These are phyloP conservation scores for Notolepis coatsorum DNA, from an alignment of 2,797 vertebrate genomes.

Conservation along the genomic window DNA sequence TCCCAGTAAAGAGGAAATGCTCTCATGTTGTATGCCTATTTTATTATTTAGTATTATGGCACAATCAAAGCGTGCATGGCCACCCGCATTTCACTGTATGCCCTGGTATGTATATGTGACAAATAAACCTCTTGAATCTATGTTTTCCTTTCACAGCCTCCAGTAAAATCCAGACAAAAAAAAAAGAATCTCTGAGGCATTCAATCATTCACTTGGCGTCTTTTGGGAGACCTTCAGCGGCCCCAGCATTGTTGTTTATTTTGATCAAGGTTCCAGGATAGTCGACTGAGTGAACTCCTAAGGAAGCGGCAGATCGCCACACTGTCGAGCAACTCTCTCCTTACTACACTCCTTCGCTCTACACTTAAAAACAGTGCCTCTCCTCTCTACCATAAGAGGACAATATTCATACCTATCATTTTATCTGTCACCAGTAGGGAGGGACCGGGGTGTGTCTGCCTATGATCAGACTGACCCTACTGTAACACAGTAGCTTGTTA, in stretches of 20 bases:
- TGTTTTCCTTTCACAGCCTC: not conserved
- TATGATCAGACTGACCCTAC: conserved; percentile 44
- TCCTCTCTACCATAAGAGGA: conserved; percentile 4
- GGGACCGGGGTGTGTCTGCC: conserved; percentile 33
- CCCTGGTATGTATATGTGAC: too few relatives aligned
- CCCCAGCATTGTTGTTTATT: not conserved
- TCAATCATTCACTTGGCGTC: too few relatives aligned
- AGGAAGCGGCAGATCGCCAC: not conserved
- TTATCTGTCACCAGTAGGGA: conserved; percentile 10
- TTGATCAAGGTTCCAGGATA: too few relatives aligned
- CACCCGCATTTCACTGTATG: too few relatives aligned
- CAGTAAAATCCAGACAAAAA: not conserved
- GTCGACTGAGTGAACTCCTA: too few relatives aligned
- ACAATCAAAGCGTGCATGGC: too few relatives aligned
- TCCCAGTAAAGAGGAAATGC: not conserved
- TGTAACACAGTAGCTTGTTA: conserved; percentile 57
- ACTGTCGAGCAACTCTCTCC: not conserved
- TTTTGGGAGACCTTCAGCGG: too few relatives aligned
- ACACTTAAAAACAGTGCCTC: not conserved
- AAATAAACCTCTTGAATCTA: not conserved
- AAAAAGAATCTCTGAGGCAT: conserved; percentile 1
- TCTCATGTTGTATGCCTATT: too few relatives aligned
- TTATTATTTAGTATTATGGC: too few relatives aligned
- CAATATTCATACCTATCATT: conserved; percentile 1
- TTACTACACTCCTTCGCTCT: not conserved